A percentile compares a stretch with the other conserved stretches of the same genome.
phyloP scores from a whole-genome alignment of 2,113 vertebrate genomes.

The Peucedramus taeniatus region DNA sequence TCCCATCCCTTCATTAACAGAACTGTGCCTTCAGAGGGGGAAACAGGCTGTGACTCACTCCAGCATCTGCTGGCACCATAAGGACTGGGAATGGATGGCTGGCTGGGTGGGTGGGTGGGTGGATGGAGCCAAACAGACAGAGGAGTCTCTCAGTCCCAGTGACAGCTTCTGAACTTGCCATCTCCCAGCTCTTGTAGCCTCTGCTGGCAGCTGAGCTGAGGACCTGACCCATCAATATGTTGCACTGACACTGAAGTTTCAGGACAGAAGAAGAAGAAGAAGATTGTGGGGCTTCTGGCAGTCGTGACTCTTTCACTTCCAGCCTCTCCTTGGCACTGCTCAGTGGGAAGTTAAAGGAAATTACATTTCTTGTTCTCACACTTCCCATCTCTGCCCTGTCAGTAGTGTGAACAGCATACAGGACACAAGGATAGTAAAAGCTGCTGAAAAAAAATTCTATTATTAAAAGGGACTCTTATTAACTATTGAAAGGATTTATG shows the following conservation, averaged over 20 bases:
- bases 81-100: background rate
- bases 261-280: background rate
- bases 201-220: background rate
- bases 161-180: background rate
- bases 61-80: background rate
- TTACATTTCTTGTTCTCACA: background rate
- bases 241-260: background rate
- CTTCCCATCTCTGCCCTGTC: background rate
- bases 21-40: background rate
- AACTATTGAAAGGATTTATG: background rate
- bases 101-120: background rate
- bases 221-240: background rate
- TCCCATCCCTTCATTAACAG: background rate
- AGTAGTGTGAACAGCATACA: fast-evolving
- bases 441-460: background rate
- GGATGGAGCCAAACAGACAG: background rate
- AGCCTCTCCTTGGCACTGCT: background rate
- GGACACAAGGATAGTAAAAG: background rate
- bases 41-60: conserved; percentile 2
- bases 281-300: background rate
- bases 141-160: background rate
- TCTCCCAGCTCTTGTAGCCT: background rate
- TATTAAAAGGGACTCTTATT: background rate
- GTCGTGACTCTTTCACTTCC: background rate
- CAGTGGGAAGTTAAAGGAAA: background rate